phyloP scores from a whole-genome alignment of 2,888 invertebrate genomes.

The Epiblema foenella region DNA sequence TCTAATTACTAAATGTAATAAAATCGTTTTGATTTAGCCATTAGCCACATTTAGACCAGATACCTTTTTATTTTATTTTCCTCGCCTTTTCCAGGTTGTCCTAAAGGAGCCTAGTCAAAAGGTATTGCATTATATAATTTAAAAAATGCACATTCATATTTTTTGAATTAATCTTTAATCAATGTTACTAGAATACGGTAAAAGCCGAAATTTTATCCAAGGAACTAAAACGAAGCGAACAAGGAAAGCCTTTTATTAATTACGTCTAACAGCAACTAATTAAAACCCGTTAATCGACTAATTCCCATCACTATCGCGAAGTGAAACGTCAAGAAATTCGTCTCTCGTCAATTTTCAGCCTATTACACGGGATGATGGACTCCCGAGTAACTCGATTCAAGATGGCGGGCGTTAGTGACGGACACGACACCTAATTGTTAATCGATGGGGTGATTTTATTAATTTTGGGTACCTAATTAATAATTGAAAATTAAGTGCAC shows the following conservation, averaged over 20 bases:
- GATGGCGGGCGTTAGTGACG: conserved; percentile 40
- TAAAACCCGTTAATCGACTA: conserved; percentile 34
- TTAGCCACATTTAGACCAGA: too few species aligned
- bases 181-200: too few species aligned
- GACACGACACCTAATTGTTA: conserved; percentile 44
- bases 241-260: conserved; percentile 23
- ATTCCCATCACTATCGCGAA: conserved; percentile 38
- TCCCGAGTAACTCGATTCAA: conserved; percentile 45
- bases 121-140: too few species aligned
- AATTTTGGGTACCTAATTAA: conserved; percentile 37
- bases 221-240: background rate
- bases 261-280: conserved; percentile 16
- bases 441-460: conserved; percentile 39
- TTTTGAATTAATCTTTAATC: too few species aligned
- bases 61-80: too few species aligned
- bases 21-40: too few species aligned
- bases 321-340: conserved; percentile 44
- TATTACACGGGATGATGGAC: conserved; percentile 49
- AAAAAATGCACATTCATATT: too few species aligned
- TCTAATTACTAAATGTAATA: too few species aligned
- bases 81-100: too few species aligned
- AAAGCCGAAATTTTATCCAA: too few species aligned
- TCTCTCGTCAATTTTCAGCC: conserved; percentile 46
- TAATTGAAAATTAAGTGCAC: conserved; percentile 10
- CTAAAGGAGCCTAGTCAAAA: too few species aligned